phyloP scores from a whole-genome alignment of 2,888 invertebrate species.

The Amaurobius ferox region DNA sequence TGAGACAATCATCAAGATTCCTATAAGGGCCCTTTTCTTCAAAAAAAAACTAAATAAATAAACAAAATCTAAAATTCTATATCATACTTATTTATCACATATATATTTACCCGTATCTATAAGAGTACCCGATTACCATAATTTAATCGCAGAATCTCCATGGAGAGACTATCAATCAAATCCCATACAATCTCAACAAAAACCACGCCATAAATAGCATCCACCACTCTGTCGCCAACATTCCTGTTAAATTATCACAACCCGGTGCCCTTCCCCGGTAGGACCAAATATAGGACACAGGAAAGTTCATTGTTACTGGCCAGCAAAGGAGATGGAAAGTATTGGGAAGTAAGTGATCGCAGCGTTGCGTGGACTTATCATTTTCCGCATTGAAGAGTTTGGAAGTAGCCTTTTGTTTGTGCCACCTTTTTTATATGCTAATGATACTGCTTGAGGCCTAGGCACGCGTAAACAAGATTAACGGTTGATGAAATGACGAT shows the following conservation, averaged over 20 bases:
- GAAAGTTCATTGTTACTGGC: constrained; percentile 69
- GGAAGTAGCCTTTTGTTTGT: constrained; percentile 21
- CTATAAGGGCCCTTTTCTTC: too few relatives aligned
- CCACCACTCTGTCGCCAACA: background rate
- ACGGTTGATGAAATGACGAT: background rate
- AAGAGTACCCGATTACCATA: too few relatives aligned
- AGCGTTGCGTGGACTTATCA: background rate
- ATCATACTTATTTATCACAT: too few relatives aligned
- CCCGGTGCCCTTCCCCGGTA: background rate
- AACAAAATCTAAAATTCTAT: too few relatives aligned
- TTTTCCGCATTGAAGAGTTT: constrained; percentile 35
- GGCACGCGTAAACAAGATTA: background rate
- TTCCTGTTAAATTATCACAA: constrained; percentile 28
- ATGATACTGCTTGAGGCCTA: constrained; percentile 17
- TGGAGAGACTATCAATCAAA: too few relatives aligned
- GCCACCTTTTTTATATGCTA: constrained; percentile 39
- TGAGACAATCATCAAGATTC: too few relatives aligned
- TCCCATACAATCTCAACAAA: too few relatives aligned
- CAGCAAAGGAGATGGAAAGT: constrained; percentile 57
- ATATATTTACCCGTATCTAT: too few relatives aligned
- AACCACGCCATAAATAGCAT: constrained; percentile 37
- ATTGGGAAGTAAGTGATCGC: constrained; percentile 47
- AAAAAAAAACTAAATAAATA: too few relatives aligned
- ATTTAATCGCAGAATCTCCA: too few relatives aligned
- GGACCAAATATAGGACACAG: constrained; percentile 50